These are phyloP conservation scores for Typhlichthys eigenmanni DNA, from an alignment of 2,797 vertebrate genomes.

Conservation along the genomic window DNA sequence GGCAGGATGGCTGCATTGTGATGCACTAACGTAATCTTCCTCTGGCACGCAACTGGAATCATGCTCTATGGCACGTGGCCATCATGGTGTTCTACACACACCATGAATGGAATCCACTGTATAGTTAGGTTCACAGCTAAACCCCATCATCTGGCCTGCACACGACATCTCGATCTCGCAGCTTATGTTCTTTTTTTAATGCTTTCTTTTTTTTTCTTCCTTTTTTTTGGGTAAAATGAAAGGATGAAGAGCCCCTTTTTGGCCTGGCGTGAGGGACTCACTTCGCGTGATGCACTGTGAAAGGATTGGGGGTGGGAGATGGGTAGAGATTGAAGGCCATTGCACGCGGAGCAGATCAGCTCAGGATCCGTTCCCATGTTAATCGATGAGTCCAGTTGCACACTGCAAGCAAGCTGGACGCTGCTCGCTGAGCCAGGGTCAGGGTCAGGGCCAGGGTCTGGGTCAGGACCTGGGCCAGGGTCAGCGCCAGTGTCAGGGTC, in stretches of 20 bases:
- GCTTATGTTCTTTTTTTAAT: neutral
- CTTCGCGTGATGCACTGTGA: constrained; percentile 33
- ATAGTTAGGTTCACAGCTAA: constrained; percentile 33
- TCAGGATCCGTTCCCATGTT: too few species aligned
- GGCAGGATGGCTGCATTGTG: constrained; percentile 53
- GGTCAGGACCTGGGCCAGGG: too few species aligned
- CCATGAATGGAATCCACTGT: constrained; percentile 50
- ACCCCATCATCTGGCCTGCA: constrained; percentile 65
- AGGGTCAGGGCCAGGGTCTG: too few species aligned
- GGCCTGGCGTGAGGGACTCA: constrained; percentile 35
- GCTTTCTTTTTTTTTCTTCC: too few species aligned
- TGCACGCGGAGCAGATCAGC: too few species aligned
- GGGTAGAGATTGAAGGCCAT: constrained; percentile 34
- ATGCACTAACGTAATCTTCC: constrained; percentile 61
- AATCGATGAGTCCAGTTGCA: too few species aligned
- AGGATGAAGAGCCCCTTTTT: constrained; percentile 29
- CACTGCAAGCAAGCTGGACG: too few species aligned
- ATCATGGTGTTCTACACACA: constrained; percentile 36
- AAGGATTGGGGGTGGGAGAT: constrained; percentile 1
- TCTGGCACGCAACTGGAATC: constrained; percentile 62
- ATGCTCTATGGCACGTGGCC: constrained; percentile 42
- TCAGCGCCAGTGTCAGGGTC: too few species aligned
- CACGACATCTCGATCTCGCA: constrained; percentile 46
- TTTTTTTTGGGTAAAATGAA: constrained; percentile 24
- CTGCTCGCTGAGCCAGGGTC: too few species aligned